Evolutionary conservation across 2,888 invertebrate genomes (phyloP).

Genomic region (Deilephila elpenor): DNA sequence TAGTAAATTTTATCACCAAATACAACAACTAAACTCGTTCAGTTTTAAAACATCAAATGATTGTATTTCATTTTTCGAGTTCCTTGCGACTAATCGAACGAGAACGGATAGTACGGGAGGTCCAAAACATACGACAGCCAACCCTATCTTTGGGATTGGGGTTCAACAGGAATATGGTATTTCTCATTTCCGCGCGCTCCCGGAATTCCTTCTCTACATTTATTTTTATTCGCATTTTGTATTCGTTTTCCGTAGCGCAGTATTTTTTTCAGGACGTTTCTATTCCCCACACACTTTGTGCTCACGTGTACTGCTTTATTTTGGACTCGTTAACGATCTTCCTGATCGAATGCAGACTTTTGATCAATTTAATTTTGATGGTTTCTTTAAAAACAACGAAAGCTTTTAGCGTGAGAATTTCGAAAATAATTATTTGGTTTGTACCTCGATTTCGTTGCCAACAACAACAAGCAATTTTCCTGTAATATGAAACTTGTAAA

Average conservation of each 20-base stretch:
- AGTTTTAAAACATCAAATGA: neutral
- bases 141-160: constrained; percentile 49
- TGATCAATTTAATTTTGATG: neutral
- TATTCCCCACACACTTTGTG: constrained; percentile 53
- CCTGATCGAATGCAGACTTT: neutral
- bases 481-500: too few species aligned
- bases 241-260: constrained; percentile 79
- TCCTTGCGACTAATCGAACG: neutral
- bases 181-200: constrained; percentile 71
- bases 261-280: constrained; percentile 73
- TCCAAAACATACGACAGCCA: constrained; percentile 27
- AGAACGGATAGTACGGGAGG: constrained; percentile 7
- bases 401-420: neutral
- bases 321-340: constrained; percentile 38
- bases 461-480: too few species aligned
- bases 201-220: constrained; percentile 72
- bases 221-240: constrained; percentile 79
- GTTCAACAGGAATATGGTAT: constrained; percentile 72
- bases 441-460: too few species aligned
- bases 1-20: too few species aligned
- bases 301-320: constrained; percentile 47
- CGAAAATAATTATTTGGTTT: neutral
- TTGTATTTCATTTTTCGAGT: neutral
- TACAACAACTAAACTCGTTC: too few species aligned
- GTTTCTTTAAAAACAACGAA: neutral